Conservation (phyloP, 2,888 invertebrate species). For the Aphrophora alni region DNA sequence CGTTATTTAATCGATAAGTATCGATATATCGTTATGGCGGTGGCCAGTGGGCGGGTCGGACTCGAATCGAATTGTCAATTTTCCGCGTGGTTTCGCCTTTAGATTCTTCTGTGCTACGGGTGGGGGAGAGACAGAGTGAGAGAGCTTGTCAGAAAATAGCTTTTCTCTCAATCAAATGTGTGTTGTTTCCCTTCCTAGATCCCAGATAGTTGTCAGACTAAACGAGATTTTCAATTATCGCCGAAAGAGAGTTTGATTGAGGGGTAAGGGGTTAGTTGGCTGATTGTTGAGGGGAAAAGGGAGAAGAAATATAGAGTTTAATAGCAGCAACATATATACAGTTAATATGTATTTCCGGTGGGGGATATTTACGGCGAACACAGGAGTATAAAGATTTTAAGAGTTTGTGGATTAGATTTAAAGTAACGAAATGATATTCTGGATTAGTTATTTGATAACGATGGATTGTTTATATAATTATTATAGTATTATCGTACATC, state of each 20-base stretch:
- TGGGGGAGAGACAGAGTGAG: background rate
- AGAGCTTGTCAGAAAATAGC: conserved; percentile 22
- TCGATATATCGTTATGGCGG: conserved; percentile 17
- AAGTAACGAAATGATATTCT: too few relatives aligned
- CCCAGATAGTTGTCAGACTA: background rate
- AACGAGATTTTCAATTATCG: conserved; percentile 2
- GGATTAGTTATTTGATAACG: too few relatives aligned
- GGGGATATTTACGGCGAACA: too few relatives aligned
- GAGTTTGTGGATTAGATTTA: too few relatives aligned
- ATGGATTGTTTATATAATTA: too few relatives aligned
- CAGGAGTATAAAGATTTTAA: too few relatives aligned
- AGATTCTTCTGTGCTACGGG: background rate
- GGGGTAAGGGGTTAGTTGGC: background rate
- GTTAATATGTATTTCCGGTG: too few relatives aligned
- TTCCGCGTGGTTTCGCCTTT: conserved; percentile 34
- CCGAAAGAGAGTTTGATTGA: background rate
- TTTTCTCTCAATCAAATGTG: conserved; percentile 27
- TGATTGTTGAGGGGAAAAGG: too few relatives aligned
- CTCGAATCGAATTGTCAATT: conserved; percentile 35
- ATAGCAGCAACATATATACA: too few relatives aligned
- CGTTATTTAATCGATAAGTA: conserved; percentile 36
- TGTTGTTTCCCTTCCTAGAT: background rate
- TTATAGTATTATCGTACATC: too few relatives aligned
- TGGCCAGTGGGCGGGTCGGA: conserved; percentile 17
- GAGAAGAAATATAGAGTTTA: too few relatives aligned